Evolutionary conservation across 2,888 invertebrate species (phyloP).

Genomic region (Acanthococcus lagerstroemiae): DNA sequence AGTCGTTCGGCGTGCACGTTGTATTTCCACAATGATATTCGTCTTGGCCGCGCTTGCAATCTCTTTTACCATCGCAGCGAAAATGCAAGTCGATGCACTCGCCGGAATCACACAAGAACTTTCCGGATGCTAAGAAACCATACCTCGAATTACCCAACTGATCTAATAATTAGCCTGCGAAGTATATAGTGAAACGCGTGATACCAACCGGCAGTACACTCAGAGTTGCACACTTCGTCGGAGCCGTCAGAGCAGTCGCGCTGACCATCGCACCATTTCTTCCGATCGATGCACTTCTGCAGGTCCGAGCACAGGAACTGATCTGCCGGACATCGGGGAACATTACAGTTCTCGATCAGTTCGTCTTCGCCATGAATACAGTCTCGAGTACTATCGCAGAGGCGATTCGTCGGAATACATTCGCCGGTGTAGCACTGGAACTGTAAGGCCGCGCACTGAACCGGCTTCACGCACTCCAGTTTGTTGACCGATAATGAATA

Average conservation of each 20-base stretch:
- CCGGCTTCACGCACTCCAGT: slow-evolving; percentile 32
- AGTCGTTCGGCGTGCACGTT: slow-evolving; percentile 30
- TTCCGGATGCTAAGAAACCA: slow-evolving; percentile 28
- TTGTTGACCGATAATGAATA: slow-evolving; percentile 44
- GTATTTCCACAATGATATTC: slow-evolving; percentile 38
- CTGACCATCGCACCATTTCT: slow-evolving; percentile 46
- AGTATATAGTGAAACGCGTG: background rate
- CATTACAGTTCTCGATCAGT: slow-evolving; percentile 42
- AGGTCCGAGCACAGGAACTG: slow-evolving; percentile 47
- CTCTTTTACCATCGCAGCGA: slow-evolving; percentile 51
- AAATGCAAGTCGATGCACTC: slow-evolving; percentile 51
- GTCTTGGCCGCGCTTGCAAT: slow-evolving; percentile 50
- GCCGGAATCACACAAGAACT: slow-evolving; percentile 56
- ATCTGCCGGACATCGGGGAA: slow-evolving; percentile 29
- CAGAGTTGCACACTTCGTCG: slow-evolving; percentile 42
- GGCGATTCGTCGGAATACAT: slow-evolving; percentile 41
- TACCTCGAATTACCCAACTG: background rate
- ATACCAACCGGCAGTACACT: slow-evolving; percentile 41
- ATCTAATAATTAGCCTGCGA: background rate
- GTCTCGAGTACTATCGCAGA: slow-evolving; percentile 48
- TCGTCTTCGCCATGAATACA: slow-evolving; percentile 52
- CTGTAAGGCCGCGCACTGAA: slow-evolving; percentile 49
- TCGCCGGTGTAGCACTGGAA: slow-evolving; percentile 43
- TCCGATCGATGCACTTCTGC: slow-evolving; percentile 45
- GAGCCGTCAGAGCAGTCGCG: slow-evolving; percentile 46